phyloP scores from a whole-genome alignment of 2,888 invertebrate genomes.

The Chymomyza fuscimana region DNA sequence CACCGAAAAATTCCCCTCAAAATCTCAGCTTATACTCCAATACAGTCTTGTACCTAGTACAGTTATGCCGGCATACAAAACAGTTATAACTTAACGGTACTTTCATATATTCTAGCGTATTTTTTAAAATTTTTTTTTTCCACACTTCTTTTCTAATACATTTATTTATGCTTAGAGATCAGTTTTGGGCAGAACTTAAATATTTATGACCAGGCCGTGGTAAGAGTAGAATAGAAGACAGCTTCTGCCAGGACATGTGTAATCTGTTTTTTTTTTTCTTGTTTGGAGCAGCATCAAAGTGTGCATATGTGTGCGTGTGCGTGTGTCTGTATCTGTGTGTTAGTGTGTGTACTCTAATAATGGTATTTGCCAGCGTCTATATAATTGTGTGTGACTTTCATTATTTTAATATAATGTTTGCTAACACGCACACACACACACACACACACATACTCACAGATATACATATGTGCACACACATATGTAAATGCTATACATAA shows the following conservation, averaged over 20 bases:
- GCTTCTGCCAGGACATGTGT: constrained; percentile 10
- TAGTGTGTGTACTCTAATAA: constrained; percentile 20
- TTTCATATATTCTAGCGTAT: constrained; percentile 23
- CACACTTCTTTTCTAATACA: too few species aligned
- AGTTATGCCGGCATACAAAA: constrained; percentile 6
- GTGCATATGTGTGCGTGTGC: constrained; percentile 6
- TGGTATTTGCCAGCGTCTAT: constrained; percentile 37
- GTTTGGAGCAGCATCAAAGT: background rate
- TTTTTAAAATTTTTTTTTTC: background rate
- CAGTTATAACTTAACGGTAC: constrained; percentile 35
- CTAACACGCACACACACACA: constrained; percentile 24
- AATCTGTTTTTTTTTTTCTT: constrained; percentile 10
- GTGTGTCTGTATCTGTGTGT: constrained; percentile 3
- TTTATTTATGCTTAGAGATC: background rate
- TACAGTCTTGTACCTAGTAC: too few species aligned
- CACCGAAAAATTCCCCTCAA: too few species aligned
- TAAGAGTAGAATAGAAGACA: background rate
- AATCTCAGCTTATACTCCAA: too few species aligned
- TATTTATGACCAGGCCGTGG: background rate
- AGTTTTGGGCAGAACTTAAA: background rate
- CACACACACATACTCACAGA: constrained; percentile 20
- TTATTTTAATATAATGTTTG: constrained; percentile 47
- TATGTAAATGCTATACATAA: constrained; percentile 14
- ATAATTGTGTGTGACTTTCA: constrained; percentile 56
- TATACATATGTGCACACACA: constrained; percentile 19